phyloP scores from a whole-genome alignment of 2,113 vertebrate genomes.

The Vidua macroura region DNA sequence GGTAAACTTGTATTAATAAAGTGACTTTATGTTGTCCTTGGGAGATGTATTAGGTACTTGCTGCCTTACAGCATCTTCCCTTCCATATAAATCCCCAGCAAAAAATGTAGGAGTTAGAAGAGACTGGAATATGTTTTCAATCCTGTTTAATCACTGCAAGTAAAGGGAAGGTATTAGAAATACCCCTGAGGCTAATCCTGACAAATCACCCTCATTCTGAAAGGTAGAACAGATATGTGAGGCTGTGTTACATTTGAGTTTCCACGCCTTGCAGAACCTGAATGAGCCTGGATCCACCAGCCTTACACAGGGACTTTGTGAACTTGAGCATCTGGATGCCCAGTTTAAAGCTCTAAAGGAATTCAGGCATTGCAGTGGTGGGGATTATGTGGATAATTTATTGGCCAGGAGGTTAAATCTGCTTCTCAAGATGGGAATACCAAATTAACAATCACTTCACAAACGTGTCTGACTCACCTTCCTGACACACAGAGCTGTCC shows the following conservation, averaged over 20 bases:
- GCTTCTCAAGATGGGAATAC: not conserved
- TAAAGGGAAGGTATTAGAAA: constrained; percentile 22
- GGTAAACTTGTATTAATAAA: not conserved
- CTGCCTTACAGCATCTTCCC: constrained; percentile 18
- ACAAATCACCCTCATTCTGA: not conserved
- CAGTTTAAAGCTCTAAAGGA: not conserved
- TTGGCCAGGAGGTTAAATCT: constrained; percentile 16
- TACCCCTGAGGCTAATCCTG: constrained; percentile 32
- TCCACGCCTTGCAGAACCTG: not conserved
- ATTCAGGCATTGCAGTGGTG: not conserved
- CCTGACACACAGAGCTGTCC: not conserved
- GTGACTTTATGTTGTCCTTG: constrained; percentile 57
- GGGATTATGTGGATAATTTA: not conserved
- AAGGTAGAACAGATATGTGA: not conserved
- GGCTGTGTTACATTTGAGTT: not conserved
- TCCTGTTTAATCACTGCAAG: constrained; percentile 21
- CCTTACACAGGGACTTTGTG: not conserved
- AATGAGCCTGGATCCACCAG: accelerated
- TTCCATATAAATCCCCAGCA: not conserved
- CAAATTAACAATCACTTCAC: not conserved
- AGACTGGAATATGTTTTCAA: not conserved
- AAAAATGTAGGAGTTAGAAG: constrained; percentile 4
- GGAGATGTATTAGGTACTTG: not conserved
- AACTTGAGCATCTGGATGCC: not conserved
- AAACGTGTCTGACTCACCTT: not conserved